Evolutionary conservation across 1,140 invertebrate genomes (phyloP), one percentile per base, ranked within the genome.

Genomic region (Globodera ellingtonae): DNA sequence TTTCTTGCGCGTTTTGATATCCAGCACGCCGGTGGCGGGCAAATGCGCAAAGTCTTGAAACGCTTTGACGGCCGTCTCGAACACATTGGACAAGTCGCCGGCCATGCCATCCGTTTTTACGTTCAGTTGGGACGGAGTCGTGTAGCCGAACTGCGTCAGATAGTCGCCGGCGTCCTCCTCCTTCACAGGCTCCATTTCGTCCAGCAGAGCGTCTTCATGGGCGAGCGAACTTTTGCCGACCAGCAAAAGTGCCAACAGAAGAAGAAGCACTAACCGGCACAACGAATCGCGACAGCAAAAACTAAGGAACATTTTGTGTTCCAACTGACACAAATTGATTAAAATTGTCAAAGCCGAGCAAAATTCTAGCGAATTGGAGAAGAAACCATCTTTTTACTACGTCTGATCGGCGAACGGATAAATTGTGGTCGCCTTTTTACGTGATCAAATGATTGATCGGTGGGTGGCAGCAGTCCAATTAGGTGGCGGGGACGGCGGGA

Each of bases 31-130:
- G 10, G 84, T 84, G 62, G 56, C 75, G 15, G 65, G 62, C 18
- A 84, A 50, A 8, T 81, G 78, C 6, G 84, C 84, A 75, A 84
- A 85, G 59, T 85, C 84, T 74, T 85, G 84, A 74, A 85, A 85
- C 72, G 83, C 81, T 66, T 78, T 73, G 7, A 75, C 83, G 21
- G 81, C 56, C 21, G 18, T 47, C 5, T 21, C 47, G 73, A 85
- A 76, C 21, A 76, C 78, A 79, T 84, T 75, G 21, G 78, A 67
- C 56, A 84, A 66, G 24, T 85, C 84, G 35, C 81, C 84, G 10
- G 79, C 77, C 82, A 84, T 79, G 13, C 72, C 72, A 21, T 74
- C 67, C 67, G 67, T 47, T 7, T 47, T 35, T 21, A 47, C 46
- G 67, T 70, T 70, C 67, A 70, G 67, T 47, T 70, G 67, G 35